Base-by-base conservation (phyloP, 2,797 vertebrate species). In the Galaxias olidus region DNA sequence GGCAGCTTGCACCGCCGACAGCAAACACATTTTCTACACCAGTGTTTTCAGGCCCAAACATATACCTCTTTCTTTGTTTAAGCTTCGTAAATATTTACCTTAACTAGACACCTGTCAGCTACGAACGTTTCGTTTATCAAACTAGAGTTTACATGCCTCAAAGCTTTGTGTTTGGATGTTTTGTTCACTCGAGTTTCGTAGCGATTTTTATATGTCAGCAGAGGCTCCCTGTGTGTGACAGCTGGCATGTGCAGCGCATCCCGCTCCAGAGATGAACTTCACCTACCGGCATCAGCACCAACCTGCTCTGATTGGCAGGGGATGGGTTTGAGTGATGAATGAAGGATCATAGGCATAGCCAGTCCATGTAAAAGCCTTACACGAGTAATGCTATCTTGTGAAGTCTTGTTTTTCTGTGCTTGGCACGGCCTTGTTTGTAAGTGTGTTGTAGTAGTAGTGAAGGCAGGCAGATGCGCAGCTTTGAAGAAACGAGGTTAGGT, bases 311-410 rank as follows among this genome's bases (percentile, higher is more conserved):
- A 62, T 56, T 10, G 60, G 49, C 49, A 62, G 48, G 7, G 17
- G 59, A 63, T 11, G 51, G 59, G 66, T 74, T 57, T 0, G 43
- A 66, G 61, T 14, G 8, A 66, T 76, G 76, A 82, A 80, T 85
- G 77, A 86, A 83, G 79, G 77, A 86, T 81, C 68, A 55, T 17
- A 63, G 78, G 58, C 55, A 69, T 81, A 74, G 82, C 81, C 72
- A 70, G 76, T 68, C 69, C 78, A 82, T 78, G 59, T 40, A 77
- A 77, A 63, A 69, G 65, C 68, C 10, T 52, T 53, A 67, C 66
- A 76, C 73, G 79, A 86, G 71, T 11, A 47, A 76, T 66, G 47
- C 40, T 41, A 8, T 66, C 52, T 44, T 74, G 64, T 48, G 69
- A 71, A 50, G 15, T 61, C 68, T 19, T 20, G 54, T 41, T 30